Evolutionary conservation across 1,140 invertebrate species (phyloP).

Genomic region (Caenorhabditis latens): DNA sequence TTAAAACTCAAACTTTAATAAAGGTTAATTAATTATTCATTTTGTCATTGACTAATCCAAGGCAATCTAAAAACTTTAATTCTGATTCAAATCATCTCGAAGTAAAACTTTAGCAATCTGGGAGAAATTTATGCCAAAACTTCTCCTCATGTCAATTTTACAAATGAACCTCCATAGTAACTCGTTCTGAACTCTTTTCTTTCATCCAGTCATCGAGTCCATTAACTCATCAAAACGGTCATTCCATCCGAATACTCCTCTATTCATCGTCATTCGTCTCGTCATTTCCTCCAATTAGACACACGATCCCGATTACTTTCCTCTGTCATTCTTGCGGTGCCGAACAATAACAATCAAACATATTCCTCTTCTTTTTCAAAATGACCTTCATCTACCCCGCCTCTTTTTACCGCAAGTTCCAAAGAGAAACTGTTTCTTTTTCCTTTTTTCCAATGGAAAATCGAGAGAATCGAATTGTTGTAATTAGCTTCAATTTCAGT

Average conservation of each 20-base stretch:
- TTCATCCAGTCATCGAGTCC: neutral
- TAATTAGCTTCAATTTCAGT: too few species aligned
- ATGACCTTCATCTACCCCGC: conserved; percentile 12
- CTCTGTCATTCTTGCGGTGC: conserved; percentile 43
- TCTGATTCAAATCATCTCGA: too few species aligned
- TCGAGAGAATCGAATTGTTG: too few species aligned
- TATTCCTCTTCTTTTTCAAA: conserved; percentile 36
- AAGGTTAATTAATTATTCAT: too few species aligned
- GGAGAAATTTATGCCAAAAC: too few species aligned
- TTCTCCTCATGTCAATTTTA: too few species aligned
- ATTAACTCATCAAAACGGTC: conserved; percentile 37
- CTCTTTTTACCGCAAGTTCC: neutral
- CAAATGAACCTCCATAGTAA: neutral
- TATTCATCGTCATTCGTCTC: conserved; percentile 18
- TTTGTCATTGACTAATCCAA: too few species aligned
- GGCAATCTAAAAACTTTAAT: too few species aligned
- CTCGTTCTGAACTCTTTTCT: neutral
- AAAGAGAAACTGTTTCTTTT: neutral
- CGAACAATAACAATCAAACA: conserved; percentile 55
- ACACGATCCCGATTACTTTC: conserved; percentile 42
- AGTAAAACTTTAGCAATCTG: too few species aligned
- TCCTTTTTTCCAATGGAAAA: too few species aligned
- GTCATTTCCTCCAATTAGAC: conserved; percentile 41
- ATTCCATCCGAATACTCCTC: too few species aligned
- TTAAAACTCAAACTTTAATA: too few species aligned